A percentile compares a stretch with the other conserved stretches of the same genome.
Conservation (phyloP, 2,113 vertebrate genomes). For the Gavia stellata region DNA sequence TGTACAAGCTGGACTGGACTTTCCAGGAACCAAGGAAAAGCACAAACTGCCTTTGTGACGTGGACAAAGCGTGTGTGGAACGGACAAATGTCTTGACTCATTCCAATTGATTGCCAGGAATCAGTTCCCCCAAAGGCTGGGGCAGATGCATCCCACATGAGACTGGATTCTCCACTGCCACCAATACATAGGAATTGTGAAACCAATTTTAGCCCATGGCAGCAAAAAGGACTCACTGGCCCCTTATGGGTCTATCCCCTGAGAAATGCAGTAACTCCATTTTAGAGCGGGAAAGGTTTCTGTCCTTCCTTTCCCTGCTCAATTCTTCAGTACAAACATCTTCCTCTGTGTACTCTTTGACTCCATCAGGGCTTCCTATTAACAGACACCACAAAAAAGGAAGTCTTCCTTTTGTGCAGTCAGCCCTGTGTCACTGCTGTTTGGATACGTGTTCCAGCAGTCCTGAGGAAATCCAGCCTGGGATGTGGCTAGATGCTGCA, state of each 20-base stretch:
- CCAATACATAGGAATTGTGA: neutral
- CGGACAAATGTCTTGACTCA: neutral
- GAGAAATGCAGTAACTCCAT: neutral
- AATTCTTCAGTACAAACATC: neutral
- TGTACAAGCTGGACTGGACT: conserved; percentile 25
- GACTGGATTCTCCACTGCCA: neutral
- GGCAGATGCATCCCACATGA: neutral
- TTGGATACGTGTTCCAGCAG: neutral
- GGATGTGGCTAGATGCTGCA: neutral
- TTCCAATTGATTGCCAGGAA: neutral
- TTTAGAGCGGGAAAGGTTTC: neutral
- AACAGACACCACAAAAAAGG: neutral
- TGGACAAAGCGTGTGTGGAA: neutral
- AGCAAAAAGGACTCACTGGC: neutral
- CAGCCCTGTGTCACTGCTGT: neutral
- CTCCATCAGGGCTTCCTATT: neutral
- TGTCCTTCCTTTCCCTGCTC: neutral
- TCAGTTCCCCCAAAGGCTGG: neutral
- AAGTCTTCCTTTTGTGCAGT: neutral
- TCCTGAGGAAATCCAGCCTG: neutral
- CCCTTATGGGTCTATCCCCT: neutral
- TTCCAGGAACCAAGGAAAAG: neutral
- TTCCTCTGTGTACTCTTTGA: neutral
- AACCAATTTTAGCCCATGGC: neutral
- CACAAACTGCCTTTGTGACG: neutral